Percentiles rank a stretch among this genome's conserved stretches.
These are phyloP conservation scores for Zoanthus gigantus DNA, from an alignment of 92 coral and sea anemone genomes.

Conservation along the genomic window DNA sequence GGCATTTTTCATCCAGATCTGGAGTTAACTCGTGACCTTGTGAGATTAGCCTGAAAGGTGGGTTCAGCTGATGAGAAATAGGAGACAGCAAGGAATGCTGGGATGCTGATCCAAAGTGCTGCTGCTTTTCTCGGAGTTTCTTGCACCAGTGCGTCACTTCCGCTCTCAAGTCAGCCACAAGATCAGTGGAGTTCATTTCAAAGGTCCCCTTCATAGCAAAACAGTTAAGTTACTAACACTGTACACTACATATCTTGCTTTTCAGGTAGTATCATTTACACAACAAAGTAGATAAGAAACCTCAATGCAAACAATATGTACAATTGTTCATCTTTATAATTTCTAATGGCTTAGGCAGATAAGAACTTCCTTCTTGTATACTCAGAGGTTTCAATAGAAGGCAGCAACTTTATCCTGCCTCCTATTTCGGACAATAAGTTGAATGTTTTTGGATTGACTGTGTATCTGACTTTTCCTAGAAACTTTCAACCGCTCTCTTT, in stretches of 20 bases:
- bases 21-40: slow-evolving; percentile 99
- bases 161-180: slow-evolving; percentile 96
- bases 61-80: slow-evolving; percentile 88
- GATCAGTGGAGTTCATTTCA: slow-evolving; percentile 96
- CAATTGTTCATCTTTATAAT: not conserved
- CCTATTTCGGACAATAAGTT: no score
- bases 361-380: no score
- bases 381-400: no score
- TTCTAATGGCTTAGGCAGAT: no score
- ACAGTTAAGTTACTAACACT: not conserved
- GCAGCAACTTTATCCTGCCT: no score
- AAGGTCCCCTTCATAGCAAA: slow-evolving; percentile 81
- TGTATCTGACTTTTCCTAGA: no score
- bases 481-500: no score
- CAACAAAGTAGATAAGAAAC: not conserved
- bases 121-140: slow-evolving; percentile 85
- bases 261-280: not conserved
- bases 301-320: not conserved
- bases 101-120: slow-evolving; percentile 69
- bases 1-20: slow-evolving; percentile 93
- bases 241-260: not conserved
- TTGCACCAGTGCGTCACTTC: slow-evolving; percentile 99
- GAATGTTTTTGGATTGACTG: no score
- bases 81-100: slow-evolving; percentile 85
- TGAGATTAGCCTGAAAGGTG: slow-evolving; percentile 96